These are phyloP conservation scores for Cydia pomonella DNA, from an alignment of 1,140 invertebrate species.

Conservation along the genomic window DNA sequence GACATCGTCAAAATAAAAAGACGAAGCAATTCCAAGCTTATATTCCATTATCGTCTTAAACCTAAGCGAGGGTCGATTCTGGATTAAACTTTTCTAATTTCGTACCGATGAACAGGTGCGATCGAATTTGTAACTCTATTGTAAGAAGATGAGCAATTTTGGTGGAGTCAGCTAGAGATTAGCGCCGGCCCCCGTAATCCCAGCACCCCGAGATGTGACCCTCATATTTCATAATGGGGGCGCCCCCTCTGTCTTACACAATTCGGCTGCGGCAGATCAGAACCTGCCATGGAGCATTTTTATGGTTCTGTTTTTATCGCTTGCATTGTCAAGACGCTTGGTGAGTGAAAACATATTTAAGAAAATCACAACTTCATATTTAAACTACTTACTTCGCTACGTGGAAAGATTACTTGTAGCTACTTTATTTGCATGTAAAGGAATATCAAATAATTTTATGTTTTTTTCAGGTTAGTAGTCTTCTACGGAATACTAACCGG, in stretches of 20 bases:
- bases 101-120: constrained; percentile 44
- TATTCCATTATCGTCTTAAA: constrained; percentile 36
- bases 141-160: constrained; percentile 56
- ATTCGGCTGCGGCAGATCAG: constrained; percentile 5
- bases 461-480: too few relatives aligned
- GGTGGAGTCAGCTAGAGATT: constrained; percentile 54
- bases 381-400: too few relatives aligned
- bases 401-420: too few relatives aligned
- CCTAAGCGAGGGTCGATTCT: constrained; percentile 34
- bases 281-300: not conserved
- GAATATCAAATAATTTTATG: too few relatives aligned
- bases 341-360: too few relatives aligned
- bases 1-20: constrained; percentile 24
- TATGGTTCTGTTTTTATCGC: not conserved
- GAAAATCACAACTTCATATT: too few relatives aligned
- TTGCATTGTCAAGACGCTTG: not conserved
- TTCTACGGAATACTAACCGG: too few relatives aligned
- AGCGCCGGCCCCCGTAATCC: constrained; percentile 51
- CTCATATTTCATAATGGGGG: constrained; percentile 59
- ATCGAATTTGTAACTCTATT: constrained; percentile 55
- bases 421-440: too few relatives aligned
- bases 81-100: constrained; percentile 59
- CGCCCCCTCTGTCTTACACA: constrained; percentile 27
- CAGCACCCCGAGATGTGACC: constrained; percentile 47
- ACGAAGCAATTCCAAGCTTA: constrained; percentile 32